Evolutionary conservation across 2,888 invertebrate species (phyloP).

Genomic region (Pheosia gnoma): DNA sequence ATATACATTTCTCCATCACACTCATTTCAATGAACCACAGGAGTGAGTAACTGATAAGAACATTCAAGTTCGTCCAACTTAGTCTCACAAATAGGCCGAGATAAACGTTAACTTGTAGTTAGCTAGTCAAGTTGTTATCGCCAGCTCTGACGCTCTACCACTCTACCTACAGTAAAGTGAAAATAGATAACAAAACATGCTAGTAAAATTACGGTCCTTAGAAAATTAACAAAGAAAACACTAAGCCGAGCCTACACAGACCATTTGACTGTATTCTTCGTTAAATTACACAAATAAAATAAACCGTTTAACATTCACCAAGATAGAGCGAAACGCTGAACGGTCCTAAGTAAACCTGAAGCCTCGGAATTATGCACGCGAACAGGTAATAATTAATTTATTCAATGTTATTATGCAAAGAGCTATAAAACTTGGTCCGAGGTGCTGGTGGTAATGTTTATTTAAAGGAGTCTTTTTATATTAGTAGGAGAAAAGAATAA

Average conservation of each 20-base stretch:
- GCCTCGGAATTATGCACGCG: constrained; percentile 52
- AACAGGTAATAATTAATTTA: constrained; percentile 65
- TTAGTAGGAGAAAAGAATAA: not conserved
- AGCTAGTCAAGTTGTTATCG: constrained; percentile 1
- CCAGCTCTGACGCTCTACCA: not conserved
- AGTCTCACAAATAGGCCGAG: constrained; percentile 26
- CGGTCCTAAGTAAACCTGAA: constrained; percentile 54
- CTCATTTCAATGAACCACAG: not conserved
- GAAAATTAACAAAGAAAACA: not conserved
- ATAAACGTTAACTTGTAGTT: constrained; percentile 24
- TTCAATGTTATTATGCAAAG: constrained; percentile 56
- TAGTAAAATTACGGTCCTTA: not conserved
- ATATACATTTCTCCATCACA: not conserved
- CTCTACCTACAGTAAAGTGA: no score
- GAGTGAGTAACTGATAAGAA: constrained; percentile 20
- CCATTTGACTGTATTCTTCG: not conserved
- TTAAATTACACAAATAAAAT: constrained; percentile 3
- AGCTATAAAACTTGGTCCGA: constrained; percentile 43
- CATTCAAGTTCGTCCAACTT: constrained; percentile 25
- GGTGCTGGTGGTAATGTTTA: constrained; percentile 43
- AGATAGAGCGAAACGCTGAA: constrained; percentile 13
- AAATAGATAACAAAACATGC: no score
- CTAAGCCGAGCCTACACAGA: not conserved
- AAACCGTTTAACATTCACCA: constrained; percentile 4
- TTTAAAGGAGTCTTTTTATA: constrained; percentile 41